A percentile compares a stretch with the other conserved stretches of the same genome.
Conservation (phyloP, 2,113 vertebrate species). For the Lepus timidus region DNA sequence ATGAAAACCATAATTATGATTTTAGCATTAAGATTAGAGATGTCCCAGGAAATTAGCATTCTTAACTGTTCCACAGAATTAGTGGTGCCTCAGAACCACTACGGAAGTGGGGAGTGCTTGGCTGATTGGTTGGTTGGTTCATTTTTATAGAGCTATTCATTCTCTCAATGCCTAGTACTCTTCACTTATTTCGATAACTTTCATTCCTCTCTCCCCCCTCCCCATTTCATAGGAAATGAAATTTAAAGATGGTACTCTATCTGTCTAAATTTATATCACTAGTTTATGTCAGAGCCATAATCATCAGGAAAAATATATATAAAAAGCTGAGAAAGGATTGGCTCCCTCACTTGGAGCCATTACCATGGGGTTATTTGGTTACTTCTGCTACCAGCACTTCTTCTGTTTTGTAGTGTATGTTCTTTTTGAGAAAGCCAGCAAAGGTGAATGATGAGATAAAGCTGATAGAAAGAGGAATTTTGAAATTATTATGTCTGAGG, state of each 20-base stretch:
- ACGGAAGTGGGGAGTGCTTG: background rate
- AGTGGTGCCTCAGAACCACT: background rate
- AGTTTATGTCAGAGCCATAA: background rate
- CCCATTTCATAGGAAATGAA: background rate
- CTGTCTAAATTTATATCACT: constrained; percentile 16
- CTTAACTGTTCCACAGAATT: background rate
- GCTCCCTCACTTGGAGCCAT: background rate
- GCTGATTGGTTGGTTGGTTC: background rate
- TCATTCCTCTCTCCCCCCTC: background rate
- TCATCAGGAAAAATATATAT: background rate
- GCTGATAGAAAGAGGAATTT: background rate
- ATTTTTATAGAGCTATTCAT: background rate
- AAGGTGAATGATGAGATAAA: background rate
- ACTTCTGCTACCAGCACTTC: background rate
- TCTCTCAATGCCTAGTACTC: background rate
- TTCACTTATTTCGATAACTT: background rate
- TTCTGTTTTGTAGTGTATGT: background rate
- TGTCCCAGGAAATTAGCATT: background rate
- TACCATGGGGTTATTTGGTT: background rate
- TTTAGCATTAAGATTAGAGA: background rate
- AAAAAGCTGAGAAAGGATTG: background rate
- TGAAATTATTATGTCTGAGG: background rate
- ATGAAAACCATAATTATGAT: constrained; percentile 19
- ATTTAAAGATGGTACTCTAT: background rate
- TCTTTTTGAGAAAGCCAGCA: background rate